Percentiles rank a stretch among this genome's conserved stretches.
Evolutionary conservation across 2,113 vertebrate species (phyloP).

Genomic region (Bucco capensis): DNA sequence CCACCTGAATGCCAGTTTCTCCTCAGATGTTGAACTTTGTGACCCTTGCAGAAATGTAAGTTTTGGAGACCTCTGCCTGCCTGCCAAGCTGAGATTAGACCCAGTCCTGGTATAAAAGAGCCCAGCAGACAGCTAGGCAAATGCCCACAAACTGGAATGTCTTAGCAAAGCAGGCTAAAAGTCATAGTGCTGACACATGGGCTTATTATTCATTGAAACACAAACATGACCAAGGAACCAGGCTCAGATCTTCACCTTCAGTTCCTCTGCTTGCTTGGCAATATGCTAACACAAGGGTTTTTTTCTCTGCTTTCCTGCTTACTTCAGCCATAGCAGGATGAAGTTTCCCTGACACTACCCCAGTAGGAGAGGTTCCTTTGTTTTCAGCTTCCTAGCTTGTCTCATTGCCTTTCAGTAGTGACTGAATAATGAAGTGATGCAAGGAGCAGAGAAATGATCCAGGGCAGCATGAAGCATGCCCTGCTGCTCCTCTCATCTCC

Average conservation of each 20-base stretch:
- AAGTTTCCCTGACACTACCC: not conserved
- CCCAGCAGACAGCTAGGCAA: not conserved
- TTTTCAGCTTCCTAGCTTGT: not conserved
- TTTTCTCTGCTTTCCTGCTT: not conserved
- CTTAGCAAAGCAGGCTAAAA: not conserved
- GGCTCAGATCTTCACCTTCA: not conserved
- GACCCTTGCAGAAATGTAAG: not conserved
- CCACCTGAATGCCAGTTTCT: constrained; percentile 2
- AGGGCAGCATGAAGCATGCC: accelerated
- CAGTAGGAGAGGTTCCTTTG: not conserved
- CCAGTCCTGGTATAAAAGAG: not conserved
- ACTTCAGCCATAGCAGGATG: not conserved
- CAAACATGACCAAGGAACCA: not conserved
- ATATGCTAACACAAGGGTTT: not conserved
- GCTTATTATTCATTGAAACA: not conserved
- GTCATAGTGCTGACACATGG: not conserved
- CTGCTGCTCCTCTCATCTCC: not conserved
- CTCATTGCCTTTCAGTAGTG: not conserved
- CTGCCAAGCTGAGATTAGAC: constrained; percentile 35
- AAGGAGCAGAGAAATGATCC: not conserved
- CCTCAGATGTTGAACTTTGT: not conserved
- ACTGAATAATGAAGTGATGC: not conserved
- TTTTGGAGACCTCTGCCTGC: constrained; percentile 43
- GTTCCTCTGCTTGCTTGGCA: not conserved
- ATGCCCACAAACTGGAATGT: not conserved